These are phyloP conservation scores for Chrysemys picta DNA, from an alignment of 2,113 vertebrate species.

Conservation along the genomic window DNA sequence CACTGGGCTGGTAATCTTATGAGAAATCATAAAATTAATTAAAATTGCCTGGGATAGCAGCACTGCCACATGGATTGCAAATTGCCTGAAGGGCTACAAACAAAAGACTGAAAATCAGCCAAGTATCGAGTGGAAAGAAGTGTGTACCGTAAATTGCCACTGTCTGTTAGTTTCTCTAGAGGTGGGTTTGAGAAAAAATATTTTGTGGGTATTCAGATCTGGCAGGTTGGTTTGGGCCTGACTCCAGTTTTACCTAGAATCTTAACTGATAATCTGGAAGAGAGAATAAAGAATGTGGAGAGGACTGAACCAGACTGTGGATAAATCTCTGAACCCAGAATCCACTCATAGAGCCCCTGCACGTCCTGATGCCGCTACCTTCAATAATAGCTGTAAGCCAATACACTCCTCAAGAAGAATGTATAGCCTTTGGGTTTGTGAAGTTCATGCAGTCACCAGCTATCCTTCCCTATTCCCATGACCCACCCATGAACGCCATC, in stretches of 20 bases:
- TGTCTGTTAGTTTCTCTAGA: background rate
- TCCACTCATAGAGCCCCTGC: background rate
- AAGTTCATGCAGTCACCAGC: background rate
- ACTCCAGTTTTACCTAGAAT: slow-evolving; percentile 6
- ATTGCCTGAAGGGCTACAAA: rapidly evolving
- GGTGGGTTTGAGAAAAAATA: background rate
- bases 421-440: background rate
- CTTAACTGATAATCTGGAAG: background rate
- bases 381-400: background rate
- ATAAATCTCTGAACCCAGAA: background rate
- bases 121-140: background rate
- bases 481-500: background rate
- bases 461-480: background rate
- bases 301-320: background rate
- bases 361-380: background rate
- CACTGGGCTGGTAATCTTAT: background rate
- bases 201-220: background rate
- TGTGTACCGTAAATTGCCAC: background rate
- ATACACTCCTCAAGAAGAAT: background rate
- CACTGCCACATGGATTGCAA: background rate
- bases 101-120: background rate
- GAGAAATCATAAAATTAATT: background rate
- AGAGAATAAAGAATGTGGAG: background rate
- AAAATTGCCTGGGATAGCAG: background rate
- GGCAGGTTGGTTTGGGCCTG: background rate